Conservation (phyloP, 2,797 vertebrate genomes). For the Coendou prehensilis region DNA sequence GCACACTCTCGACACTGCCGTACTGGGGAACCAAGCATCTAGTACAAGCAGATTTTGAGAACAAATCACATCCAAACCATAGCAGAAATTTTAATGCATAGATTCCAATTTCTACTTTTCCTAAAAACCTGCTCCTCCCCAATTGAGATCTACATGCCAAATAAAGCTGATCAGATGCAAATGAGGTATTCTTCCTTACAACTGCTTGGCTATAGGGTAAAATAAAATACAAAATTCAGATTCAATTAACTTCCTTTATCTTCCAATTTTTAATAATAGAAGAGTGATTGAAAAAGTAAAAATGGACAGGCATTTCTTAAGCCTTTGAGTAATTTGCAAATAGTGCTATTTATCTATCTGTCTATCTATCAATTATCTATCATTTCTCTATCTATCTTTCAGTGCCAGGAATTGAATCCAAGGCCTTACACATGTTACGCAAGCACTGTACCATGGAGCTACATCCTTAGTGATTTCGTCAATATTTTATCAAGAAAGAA, state of each 20-base stretch:
- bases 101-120: background rate
- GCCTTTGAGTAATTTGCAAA: background rate
- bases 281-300: background rate
- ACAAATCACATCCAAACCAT: background rate
- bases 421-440: background rate
- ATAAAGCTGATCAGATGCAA: background rate
- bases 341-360: background rate
- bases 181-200: background rate
- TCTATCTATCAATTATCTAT: background rate
- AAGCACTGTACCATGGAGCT: background rate
- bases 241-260: conserved; percentile 6
- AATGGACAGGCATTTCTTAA: background rate
- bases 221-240: background rate
- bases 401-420: background rate
- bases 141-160: background rate
- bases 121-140: background rate
- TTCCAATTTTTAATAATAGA: background rate
- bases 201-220: background rate
- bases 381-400: background rate
- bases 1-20: background rate
- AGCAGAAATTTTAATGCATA: background rate
- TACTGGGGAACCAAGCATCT: background rate
- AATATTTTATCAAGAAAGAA: background rate
- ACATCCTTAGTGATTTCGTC: background rate
- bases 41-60: background rate